Evolutionary conservation across 2,113 vertebrate genomes (phyloP).

Genomic region (Xiphophorus couchianus): DNA sequence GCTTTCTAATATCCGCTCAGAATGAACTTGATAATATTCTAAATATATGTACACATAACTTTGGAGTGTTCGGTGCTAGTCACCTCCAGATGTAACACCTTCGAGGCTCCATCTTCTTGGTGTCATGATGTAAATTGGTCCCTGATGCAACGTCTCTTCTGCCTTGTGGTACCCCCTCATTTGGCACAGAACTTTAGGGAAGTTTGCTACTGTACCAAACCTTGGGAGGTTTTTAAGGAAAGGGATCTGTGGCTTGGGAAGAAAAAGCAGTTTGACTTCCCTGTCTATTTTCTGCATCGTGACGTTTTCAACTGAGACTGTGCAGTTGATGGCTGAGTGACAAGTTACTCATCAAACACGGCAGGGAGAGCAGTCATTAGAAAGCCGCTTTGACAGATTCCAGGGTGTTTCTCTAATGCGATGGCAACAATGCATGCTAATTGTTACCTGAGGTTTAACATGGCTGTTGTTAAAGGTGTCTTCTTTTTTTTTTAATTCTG

Average conservation of each 20-base stretch:
- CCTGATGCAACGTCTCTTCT: slow-evolving; percentile 57
- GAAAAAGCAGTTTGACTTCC: slow-evolving; percentile 3
- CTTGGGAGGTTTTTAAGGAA: slow-evolving; percentile 9
- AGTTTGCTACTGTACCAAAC: slow-evolving; percentile 20
- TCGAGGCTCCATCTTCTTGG: slow-evolving; percentile 59
- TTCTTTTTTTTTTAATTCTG: slow-evolving; percentile 1
- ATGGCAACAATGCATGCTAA: slow-evolving; percentile 12
- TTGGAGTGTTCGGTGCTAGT: slow-evolving; percentile 50
- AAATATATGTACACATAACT: slow-evolving; percentile 65
- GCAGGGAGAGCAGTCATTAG: slow-evolving; percentile 39
- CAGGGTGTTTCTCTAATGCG: slow-evolving; percentile 42
- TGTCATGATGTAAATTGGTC: slow-evolving; percentile 71
- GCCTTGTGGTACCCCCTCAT: slow-evolving; percentile 44
- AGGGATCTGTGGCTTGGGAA: not conserved
- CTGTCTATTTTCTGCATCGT: slow-evolving; percentile 12
- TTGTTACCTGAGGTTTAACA: slow-evolving; percentile 28
- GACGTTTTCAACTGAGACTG: slow-evolving; percentile 13
- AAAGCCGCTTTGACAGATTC: slow-evolving; percentile 46
- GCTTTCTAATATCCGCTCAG: slow-evolving; percentile 34
- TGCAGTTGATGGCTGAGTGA: slow-evolving; percentile 14
- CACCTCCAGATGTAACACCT: slow-evolving; percentile 71
- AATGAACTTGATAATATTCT: slow-evolving; percentile 63
- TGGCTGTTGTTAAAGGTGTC: not conserved
- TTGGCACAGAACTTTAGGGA: slow-evolving; percentile 22
- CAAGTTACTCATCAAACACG: slow-evolving; percentile 37